Base-by-base conservation (phyloP, 2,113 vertebrate genomes). In the Pterocles burchelli region DNA sequence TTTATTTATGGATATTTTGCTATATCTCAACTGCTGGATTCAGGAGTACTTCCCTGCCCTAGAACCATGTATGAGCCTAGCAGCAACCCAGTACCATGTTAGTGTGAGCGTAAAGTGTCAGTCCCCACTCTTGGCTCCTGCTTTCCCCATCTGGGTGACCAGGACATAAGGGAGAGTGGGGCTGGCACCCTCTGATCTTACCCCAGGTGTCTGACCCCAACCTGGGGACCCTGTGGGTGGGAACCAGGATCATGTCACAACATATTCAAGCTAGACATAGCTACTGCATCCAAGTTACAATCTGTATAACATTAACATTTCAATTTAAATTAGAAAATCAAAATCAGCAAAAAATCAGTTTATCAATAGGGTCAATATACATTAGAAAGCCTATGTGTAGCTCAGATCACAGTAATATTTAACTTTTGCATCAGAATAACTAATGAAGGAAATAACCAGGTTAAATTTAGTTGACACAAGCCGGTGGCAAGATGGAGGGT, bases 91-190 rank as follows among this genome's bases (percentile, higher is more conserved):
- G 4, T 65, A 77, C 29, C 22, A 13, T 1, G 3, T 13, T 3
- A 71, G 36, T 11, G 9, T 1, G 28, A 70, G 41, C 0, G 0
- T 19, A 19, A 73, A 81, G 33, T 1, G 2, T 31, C 5, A 14
- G 13, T 20, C 18, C 7, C 14, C 17, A 12, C 6, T 24, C 12
- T 31, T 68, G 34, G 14, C 43, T 76, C 38, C 52, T 38, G 38
- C 29, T 61, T 65, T 80, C 33, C 21, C 41, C 2, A 0, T 52
- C 36, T 66, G 33, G 6, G 31, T 34, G 24, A 38, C n/a, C 13
- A 38, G 20, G 46, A 8, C 8, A 20, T 15, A 38, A 51, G 8
- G 15, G 1, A 0, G 6, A n/a, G 18, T 8, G 1, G 15, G 13
- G 17, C 13, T 78, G 41, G 21, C 24, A 63, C 21, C 16, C 14